Conservation (phyloP, 64 coral and sea anemone species). For the Hydrozoanthus tunicans region DNA sequence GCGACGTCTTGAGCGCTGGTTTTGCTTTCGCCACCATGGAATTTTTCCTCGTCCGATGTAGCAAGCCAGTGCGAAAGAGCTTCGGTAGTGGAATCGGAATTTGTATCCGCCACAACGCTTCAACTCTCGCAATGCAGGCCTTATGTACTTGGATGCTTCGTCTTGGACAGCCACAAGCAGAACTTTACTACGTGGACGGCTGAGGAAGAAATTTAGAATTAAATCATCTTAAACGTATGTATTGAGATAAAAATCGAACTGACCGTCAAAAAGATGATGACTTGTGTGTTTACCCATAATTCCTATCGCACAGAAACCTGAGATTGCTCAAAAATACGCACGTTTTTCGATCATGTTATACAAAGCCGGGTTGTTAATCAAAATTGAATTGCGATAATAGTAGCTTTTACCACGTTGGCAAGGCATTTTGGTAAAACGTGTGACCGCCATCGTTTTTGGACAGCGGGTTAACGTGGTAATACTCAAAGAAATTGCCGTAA, state of each 20-base stretch:
- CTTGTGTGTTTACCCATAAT: no score
- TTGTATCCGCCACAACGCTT: slow-evolving; percentile 33
- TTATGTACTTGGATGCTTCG: slow-evolving; percentile 31
- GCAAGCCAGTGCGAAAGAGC: slow-evolving; percentile 24
- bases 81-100: background rate
- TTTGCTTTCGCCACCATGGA: slow-evolving; percentile 52
- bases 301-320: no score
- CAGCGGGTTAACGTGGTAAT: no score
- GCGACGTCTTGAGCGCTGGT: background rate
- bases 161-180: slow-evolving; percentile 40
- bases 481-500: no score
- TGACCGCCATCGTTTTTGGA: no score
- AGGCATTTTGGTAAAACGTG: no score
- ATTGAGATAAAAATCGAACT: background rate
- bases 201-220: background rate
- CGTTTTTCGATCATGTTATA: no score
- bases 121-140: slow-evolving; percentile 6
- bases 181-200: slow-evolving; percentile 31
- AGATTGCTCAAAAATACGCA: no score
- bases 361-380: no score
- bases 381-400: no score
- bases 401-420: no score
- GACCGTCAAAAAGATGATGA: background rate
- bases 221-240: background rate
- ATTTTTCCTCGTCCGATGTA: slow-evolving; percentile 26